Evolutionary conservation across 1,140 invertebrate genomes (phyloP).

Genomic region (Microplitis demolitor): DNA sequence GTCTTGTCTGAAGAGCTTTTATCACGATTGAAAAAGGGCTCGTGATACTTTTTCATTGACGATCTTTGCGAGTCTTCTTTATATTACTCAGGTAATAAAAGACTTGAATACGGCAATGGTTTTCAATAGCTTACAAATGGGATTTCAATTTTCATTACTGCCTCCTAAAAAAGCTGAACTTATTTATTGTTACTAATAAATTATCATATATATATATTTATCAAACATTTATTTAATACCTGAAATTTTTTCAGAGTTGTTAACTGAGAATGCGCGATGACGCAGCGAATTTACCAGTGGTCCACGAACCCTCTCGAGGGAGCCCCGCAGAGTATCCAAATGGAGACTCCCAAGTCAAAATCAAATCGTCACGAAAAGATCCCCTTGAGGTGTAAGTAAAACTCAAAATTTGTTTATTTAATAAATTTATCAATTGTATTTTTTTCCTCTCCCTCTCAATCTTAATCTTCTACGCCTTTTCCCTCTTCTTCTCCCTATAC

Average conservation of each 20-base stretch:
- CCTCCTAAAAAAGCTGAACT: background rate
- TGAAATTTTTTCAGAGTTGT: conserved; percentile 48
- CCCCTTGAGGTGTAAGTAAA: conserved; percentile 58
- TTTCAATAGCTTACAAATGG: conserved; percentile 4
- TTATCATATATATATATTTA: no score
- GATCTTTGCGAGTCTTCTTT: background rate
- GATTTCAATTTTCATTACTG: background rate
- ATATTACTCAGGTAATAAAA: no score
- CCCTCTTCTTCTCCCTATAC: no score
- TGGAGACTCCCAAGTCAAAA: conserved; percentile 54
- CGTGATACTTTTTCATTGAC: background rate
- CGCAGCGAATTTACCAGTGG: conserved; percentile 60
- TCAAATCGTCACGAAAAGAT: conserved; percentile 51
- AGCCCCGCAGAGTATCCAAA: conserved; percentile 52
- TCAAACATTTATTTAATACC: no score
- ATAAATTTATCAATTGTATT: background rate
- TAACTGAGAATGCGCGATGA: conserved; percentile 61
- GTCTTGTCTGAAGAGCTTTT: conserved; percentile 33
- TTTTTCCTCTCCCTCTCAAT: no score
- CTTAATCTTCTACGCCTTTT: no score
- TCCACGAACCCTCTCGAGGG: conserved; percentile 55
- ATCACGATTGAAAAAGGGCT: conserved; percentile 15
- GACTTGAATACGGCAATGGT: background rate
- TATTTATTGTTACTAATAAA: conserved; percentile 1
- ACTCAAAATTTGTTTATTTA: background rate